These are phyloP conservation scores for Ophioninae sp. DNA, from an alignment of 2,888 invertebrate genomes.

Conservation along the genomic window DNA sequence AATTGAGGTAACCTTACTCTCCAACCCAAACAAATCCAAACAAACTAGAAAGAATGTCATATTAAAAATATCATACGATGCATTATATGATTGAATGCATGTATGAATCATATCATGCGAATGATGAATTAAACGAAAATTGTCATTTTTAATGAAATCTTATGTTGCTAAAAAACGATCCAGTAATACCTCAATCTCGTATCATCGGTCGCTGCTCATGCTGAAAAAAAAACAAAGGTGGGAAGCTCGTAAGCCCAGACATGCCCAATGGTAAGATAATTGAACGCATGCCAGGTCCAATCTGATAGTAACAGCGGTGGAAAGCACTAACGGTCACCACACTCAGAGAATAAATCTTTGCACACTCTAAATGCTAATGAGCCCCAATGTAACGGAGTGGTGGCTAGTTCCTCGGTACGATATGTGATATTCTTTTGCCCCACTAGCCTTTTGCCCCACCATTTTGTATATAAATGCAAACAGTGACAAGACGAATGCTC, in stretches of 20 bases:
- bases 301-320: slow-evolving; percentile 63
- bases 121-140: background rate
- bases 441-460: slow-evolving; percentile 7
- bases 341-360: slow-evolving; percentile 73
- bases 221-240: slow-evolving; percentile 23
- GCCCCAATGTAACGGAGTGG: slow-evolving; percentile 52
- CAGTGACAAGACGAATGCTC: slow-evolving; percentile 46
- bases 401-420: slow-evolving; percentile 36
- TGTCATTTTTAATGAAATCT: no score
- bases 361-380: slow-evolving; percentile 77
- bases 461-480: background rate
- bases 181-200: no score
- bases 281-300: slow-evolving; percentile 73
- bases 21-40: no score
- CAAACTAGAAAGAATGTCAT: no score
- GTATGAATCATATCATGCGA: no score
- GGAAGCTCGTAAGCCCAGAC: slow-evolving; percentile 23
- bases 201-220: background rate
- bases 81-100: no score
- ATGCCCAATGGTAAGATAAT: slow-evolving; percentile 67
- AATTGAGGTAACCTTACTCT: no score
- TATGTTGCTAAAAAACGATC: no score
- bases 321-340: slow-evolving; percentile 66
- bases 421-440: slow-evolving; percentile 31
- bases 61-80: no score